A percentile compares a stretch with the other conserved stretches of the same genome.
Conservation (phyloP, 1,140 invertebrate species). For the Carcinoscorpius rotundicauda region DNA sequence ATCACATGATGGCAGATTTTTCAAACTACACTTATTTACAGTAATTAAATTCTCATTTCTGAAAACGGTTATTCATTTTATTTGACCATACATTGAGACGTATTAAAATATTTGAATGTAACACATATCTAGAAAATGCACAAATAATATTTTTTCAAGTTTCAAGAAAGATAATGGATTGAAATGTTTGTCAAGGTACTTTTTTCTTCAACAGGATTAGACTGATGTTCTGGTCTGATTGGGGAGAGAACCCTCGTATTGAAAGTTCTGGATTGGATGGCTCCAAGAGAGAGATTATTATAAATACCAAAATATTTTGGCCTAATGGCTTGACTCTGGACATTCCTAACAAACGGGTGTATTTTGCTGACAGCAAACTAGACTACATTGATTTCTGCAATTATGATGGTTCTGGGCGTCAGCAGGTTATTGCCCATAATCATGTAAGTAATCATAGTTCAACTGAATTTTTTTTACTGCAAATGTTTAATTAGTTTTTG, state of each 20-base stretch:
- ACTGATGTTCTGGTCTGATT: constrained; percentile 95
- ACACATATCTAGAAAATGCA: too few relatives aligned
- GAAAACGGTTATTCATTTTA: too few relatives aligned
- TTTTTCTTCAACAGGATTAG: constrained; percentile 40
- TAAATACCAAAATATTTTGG: constrained; percentile 96
- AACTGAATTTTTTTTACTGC: too few relatives aligned
- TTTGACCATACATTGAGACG: too few relatives aligned
- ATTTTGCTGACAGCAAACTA: constrained; percentile 94
- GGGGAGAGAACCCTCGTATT: constrained; percentile 93
- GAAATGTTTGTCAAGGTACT: background rate
- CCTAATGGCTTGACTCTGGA: constrained; percentile 93
- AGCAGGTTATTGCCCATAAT: constrained; percentile 48
- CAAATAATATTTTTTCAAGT: too few relatives aligned
- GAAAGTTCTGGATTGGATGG: constrained; percentile 95
- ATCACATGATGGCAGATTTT: too few relatives aligned
- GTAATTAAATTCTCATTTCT: too few relatives aligned
- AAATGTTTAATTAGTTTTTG: too few relatives aligned
- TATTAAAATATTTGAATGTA: too few relatives aligned
- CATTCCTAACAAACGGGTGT: constrained; percentile 81
- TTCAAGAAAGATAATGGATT: background rate
- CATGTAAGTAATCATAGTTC: constrained; percentile 28
- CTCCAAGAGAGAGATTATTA: constrained; percentile 66
- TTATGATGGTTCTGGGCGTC: constrained; percentile 82
- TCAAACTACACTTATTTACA: too few relatives aligned
- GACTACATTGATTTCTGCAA: constrained; percentile 98